Conservation (phyloP, 2,113 vertebrate genomes). For the Maylandia zebra region DNA sequence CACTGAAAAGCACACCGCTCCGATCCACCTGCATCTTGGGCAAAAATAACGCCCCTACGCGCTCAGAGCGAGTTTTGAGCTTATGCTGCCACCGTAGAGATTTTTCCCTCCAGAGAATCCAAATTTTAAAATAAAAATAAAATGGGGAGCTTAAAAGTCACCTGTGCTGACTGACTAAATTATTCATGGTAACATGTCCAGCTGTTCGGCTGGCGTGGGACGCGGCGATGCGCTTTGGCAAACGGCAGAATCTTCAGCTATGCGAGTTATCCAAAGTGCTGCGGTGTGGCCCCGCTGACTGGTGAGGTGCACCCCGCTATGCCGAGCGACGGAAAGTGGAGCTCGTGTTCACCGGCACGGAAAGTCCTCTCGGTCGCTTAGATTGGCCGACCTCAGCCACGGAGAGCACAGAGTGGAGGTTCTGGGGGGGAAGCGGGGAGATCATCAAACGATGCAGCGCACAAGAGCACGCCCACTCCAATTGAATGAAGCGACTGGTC, state of each 20-base stretch:
- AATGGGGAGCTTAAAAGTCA: constrained; percentile 11
- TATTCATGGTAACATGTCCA: constrained; percentile 55
- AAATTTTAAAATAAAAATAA: not conserved
- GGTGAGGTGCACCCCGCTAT: constrained; percentile 41
- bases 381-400: constrained; percentile 59
- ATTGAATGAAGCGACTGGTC: constrained; percentile 59
- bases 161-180: constrained; percentile 27
- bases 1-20: constrained; percentile 43
- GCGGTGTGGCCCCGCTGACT: constrained; percentile 64
- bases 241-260: constrained; percentile 5
- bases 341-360: constrained; percentile 67
- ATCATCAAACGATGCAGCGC: constrained; percentile 53
- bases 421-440: not conserved
- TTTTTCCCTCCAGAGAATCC: not conserved
- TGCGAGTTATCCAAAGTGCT: constrained; percentile 47
- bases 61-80: constrained; percentile 19
- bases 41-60: constrained; percentile 9
- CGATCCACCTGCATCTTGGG: constrained; percentile 68
- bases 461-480: constrained; percentile 60
- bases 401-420: constrained; percentile 10
- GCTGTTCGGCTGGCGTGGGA: not conserved
- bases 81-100: constrained; percentile 18
- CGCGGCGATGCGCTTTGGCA: not conserved
- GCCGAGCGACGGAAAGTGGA: constrained; percentile 11
- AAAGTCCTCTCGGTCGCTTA: constrained; percentile 42